Base-by-base conservation (phyloP, 2,888 invertebrate genomes). In the Patella caerulea region DNA sequence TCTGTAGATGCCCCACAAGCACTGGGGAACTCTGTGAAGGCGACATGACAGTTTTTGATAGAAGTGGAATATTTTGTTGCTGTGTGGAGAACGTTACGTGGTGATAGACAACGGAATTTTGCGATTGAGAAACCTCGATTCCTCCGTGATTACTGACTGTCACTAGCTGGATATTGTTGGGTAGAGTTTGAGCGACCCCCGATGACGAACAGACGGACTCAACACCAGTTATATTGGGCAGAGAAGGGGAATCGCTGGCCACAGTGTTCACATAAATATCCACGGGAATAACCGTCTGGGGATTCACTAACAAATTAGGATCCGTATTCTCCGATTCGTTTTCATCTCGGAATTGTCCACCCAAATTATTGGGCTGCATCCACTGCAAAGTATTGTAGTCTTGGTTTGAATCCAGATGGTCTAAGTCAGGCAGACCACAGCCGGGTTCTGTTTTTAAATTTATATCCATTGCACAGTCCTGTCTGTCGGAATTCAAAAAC, bases 201-300 rank as follows among this genome's bases (percentile, higher is more conserved):
- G 65, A 65, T 5, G 65, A n/a, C 65, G 65, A 65, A 19, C 65
- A n/a, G 45, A 45, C 45, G 1, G 45, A 9, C 9, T 74, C 71
- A 17, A 65, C 53, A 65, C 72, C 72, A 14, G 52, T 73, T 17
- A 73, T 77, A 69, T 72, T 77, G 29, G 72, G 70, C 9, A 77
- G 70, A 77, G 71, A 71, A 17, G 70, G 55, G n/a, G 70, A 55
- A 71, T 71, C 65, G 59, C 59, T 56, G 24, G 72, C 24, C 52
- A 75, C 14, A 53, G 77, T 19, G n/a, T 78, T 56, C 71, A 34
- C 72, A 17, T 81, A 83, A 59, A 80, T 86, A 78, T 80, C 88
- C 94, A 65, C 95, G 93, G 97, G 97, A 95, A 97, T 95, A 71
- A 97, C 96, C 52, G 96, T 96, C 89, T 96, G 96, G 5, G 97